Conservation (phyloP, 2,113 vertebrate genomes). For the Anseranas semipalmata region DNA sequence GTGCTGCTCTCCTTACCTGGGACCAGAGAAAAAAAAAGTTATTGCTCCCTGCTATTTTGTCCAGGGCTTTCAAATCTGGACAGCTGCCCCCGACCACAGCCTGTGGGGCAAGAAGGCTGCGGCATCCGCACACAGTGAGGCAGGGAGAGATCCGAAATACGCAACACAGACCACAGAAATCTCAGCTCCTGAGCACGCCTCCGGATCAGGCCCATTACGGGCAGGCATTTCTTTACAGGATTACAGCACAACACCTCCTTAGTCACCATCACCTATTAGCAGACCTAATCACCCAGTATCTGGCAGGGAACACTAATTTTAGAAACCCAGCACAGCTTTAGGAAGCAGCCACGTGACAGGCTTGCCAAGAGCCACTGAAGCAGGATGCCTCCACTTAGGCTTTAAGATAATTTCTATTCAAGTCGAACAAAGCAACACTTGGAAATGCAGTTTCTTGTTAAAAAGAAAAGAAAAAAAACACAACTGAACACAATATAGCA, state of each 20-base stretch:
- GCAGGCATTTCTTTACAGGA: background rate
- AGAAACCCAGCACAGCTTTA: slow-evolving; percentile 35
- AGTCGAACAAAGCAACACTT: background rate
- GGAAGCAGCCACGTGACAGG: slow-evolving; percentile 35
- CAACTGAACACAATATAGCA: rapidly evolving
- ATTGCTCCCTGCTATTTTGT: rapidly evolving
- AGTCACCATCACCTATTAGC: slow-evolving; percentile 40
- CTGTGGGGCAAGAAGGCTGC: background rate
- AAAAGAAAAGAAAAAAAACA: background rate
- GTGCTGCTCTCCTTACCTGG: no score
- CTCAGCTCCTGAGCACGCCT: background rate
- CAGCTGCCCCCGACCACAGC: rapidly evolving
- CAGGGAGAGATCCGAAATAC: rapidly evolving
- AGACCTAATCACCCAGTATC: background rate
- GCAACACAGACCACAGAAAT: rapidly evolving
- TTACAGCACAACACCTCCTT: slow-evolving; percentile 33
- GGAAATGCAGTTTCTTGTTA: background rate
- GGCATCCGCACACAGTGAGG: rapidly evolving
- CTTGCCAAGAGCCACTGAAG: background rate
- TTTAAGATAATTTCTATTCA: slow-evolving; percentile 6
- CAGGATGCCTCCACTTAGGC: slow-evolving; percentile 17
- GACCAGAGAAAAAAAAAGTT: no score
- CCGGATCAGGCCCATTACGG: background rate
- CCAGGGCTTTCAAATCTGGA: background rate
- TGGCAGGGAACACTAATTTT: slow-evolving; percentile 58